Evolutionary conservation across 1,140 invertebrate species (phyloP), one percentile per base, ranked within the genome.

Genomic region (Drosophila ficusphila): DNA sequence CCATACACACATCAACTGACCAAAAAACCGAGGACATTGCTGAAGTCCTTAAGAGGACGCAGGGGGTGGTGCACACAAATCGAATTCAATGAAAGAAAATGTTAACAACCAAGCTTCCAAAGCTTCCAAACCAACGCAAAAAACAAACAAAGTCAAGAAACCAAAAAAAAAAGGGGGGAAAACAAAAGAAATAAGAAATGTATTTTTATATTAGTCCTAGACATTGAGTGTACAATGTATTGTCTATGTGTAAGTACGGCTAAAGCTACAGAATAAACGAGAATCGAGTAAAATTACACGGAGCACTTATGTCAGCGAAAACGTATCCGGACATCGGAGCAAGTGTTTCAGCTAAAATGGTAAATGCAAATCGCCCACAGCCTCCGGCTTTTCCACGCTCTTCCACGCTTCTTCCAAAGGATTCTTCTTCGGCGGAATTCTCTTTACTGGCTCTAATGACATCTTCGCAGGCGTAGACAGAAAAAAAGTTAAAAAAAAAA

Each of bases 141-240:
- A 58, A 68, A 54, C 62, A 65, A 33, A 21, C 14, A 65, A 58
- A 16, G 16, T 18, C 11, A 27, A 14, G 31, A 64, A 19, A 23
- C 19, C 42, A 33, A 47, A 58, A 46, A n/a, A n/a, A n/a, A n/a
- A n/a, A n/a, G n/a, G n/a, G n/a, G n/a, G 29, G 19, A 53, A 71
- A 75, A 51, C 51, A 74, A 72, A 81, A 73, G 36, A 86, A 86
- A 76, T 86, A 81, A 73, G 36, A 86, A 86, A 76, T 86, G 81
- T 86, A 86, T 86, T 86, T 88, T 86, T 86, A 70, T 88, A 86
- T 86, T 69, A 88, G 81, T 73, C 68, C 56, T 78, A 75, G 71
- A 65, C 76, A 61, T 62, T 56, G 58, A 64, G 46, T 73, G 69
- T 78, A 79, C 69, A 42, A 71, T 62, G 60, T 71, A 74, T 74